Evolutionary conservation across 37 sponge, comb jelly and placozoan genomes (phyloP), one percentile per base, ranked within the genome.

Genomic region (Eunapius fragilis): DNA sequence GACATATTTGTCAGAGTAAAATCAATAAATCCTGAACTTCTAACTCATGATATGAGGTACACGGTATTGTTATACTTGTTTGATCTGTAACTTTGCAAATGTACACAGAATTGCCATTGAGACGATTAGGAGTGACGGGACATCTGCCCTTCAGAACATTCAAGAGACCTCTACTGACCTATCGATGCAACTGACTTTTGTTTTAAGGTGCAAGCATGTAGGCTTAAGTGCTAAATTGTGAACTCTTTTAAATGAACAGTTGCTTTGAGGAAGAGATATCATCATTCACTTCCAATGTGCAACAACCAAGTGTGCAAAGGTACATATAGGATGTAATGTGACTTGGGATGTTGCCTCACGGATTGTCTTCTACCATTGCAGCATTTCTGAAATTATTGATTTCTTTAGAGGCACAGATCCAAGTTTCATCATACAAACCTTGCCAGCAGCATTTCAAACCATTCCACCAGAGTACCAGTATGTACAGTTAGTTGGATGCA

Each of bases 41-140:
- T 93, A 23, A 31, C 78, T 23, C 34, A 30, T 33, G 72, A 78
- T 2, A 68, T 93, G 75, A 86, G 87, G 93, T 90, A 69, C 48
- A 36, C 3, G 2, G 19, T 58, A 2, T 2, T 58, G 14, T 58
- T 58, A 10, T 17, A 10, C 14, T 58, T 58, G 58, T 58, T 17
- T 4, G 7, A 58, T 58, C 1, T 58, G 22, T 7, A 37, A 5
- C 5, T 26, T 6, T 71, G 13, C 34, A 25, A 74, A 76, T 70
- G 31, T 70, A 31, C 67, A 2, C 58, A 88, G 89, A 67, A 10
- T 13, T 26, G 76, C 69, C 33, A 88, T 88, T 71, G 78, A 45
- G 23, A 27, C 22, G 28, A 88, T 88, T 34, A 41, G 69, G 69
- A 5, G 22, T 5, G 70, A 71, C 23, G 89, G 89, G 9, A 68